These are phyloP conservation scores for Oxyruncus cristatus DNA, from an alignment of 2,113 vertebrate genomes.

Conservation along the genomic window DNA sequence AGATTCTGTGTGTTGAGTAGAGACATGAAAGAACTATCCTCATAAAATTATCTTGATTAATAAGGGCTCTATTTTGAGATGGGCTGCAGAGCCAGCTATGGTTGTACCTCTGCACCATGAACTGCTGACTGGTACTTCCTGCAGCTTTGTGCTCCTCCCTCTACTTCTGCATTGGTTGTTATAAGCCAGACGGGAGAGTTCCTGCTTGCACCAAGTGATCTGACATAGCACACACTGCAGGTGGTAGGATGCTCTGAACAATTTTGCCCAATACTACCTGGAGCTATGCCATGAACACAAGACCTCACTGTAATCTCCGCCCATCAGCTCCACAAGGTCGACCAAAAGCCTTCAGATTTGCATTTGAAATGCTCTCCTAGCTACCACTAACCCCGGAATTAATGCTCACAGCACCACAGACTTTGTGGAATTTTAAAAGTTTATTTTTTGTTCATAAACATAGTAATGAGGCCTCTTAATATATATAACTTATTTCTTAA, in stretches of 20 bases:
- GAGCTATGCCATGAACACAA: background rate
- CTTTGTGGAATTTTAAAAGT: background rate
- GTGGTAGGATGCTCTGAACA: accelerated
- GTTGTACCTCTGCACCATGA: background rate
- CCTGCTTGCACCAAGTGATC: background rate
- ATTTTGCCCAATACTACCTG: background rate
- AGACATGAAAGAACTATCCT: background rate
- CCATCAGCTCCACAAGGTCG: background rate
- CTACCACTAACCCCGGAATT: background rate
- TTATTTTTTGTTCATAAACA: background rate
- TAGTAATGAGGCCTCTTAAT: background rate
- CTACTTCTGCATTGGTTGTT: background rate
- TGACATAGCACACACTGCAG: background rate
- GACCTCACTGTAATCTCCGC: background rate
- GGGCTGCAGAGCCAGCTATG: background rate
- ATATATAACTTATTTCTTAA: background rate
- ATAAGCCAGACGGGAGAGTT: background rate
- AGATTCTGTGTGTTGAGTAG: background rate
- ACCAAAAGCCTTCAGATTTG: background rate
- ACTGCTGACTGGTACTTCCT: background rate
- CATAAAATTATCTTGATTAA: background rate
- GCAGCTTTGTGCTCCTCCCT: background rate
- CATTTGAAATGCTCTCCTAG: background rate
- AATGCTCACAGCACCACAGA: background rate
- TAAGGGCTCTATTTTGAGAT: background rate